A percentile compares a stretch with the other conserved stretches of the same genome.
These are phyloP conservation scores for Idaea aversata DNA, from an alignment of 2,888 invertebrate species.

Conservation along the genomic window DNA sequence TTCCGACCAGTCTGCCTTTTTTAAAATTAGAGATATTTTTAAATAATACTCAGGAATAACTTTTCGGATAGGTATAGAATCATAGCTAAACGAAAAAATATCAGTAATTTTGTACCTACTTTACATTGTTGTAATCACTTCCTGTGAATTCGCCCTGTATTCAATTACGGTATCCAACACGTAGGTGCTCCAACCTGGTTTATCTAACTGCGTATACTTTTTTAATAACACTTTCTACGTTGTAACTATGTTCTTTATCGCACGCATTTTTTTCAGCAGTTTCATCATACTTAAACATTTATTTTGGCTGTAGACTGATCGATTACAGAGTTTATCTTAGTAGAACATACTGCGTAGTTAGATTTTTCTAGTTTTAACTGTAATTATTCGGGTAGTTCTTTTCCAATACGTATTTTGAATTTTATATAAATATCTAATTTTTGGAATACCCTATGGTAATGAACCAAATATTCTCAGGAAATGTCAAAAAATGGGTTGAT, in stretches of 20 bases:
- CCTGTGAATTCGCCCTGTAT: slow-evolving; percentile 29
- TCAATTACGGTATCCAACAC: slow-evolving; percentile 24
- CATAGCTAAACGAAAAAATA: slow-evolving; percentile 22
- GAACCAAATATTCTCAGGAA: too few species aligned
- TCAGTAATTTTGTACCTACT: slow-evolving; percentile 16
- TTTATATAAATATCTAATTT: too few species aligned
- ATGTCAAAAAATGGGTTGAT: too few species aligned
- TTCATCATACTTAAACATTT: slow-evolving; percentile 1
- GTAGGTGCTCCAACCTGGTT: slow-evolving; percentile 14
- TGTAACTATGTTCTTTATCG: slow-evolving; percentile 4
- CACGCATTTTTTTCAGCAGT: not conserved
- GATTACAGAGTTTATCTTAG: not conserved
- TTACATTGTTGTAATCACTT: slow-evolving; percentile 35
- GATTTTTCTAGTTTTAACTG: not conserved
- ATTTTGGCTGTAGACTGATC: not conserved
- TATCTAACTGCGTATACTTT: slow-evolving; percentile 34
- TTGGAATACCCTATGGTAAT: too few species aligned
- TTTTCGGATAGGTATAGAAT: slow-evolving; percentile 4
- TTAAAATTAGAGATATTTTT: too few species aligned
- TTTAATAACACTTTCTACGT: slow-evolving; percentile 32
- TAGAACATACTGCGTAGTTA: not conserved
- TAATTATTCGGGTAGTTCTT: not conserved
- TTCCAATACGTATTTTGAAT: too few species aligned
- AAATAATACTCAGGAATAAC: too few species aligned
- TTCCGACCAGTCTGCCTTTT: too few species aligned